Conservation (phyloP, 2,113 vertebrate species). For the Centropristis striata region DNA sequence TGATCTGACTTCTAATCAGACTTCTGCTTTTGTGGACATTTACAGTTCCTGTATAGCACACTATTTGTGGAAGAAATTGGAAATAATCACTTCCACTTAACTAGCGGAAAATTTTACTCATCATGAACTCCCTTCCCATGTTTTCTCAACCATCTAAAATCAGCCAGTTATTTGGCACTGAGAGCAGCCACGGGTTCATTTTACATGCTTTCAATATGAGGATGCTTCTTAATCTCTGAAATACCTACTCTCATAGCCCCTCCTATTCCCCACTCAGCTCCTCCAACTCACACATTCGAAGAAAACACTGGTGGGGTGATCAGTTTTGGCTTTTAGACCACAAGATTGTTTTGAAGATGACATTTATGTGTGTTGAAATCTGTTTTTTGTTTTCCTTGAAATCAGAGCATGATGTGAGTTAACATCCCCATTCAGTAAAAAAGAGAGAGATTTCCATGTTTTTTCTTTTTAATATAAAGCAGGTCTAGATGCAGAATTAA, state of each 20-base stretch:
- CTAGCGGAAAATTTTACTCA: not conserved
- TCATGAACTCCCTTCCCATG: not conserved
- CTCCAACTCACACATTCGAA: not conserved
- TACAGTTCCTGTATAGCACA: not conserved
- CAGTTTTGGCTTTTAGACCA: not conserved
- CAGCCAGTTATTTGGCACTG: conserved; percentile 27
- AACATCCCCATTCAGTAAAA: too few species aligned
- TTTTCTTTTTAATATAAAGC: too few species aligned
- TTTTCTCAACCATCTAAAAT: not conserved
- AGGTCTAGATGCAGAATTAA: too few species aligned
- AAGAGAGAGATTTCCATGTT: too few species aligned
- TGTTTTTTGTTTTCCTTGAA: not conserved
- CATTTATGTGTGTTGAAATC: conserved; percentile 4
- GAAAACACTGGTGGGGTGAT: not conserved
- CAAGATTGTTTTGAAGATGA: not conserved
- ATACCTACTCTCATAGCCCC: conserved; percentile 4
- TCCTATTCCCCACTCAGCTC: conserved; percentile 17
- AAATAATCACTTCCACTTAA: too few species aligned
- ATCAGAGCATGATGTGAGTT: not conserved
- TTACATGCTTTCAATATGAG: conserved; percentile 9
- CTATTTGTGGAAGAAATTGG: not conserved
- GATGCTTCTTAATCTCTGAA: conserved; percentile 31
- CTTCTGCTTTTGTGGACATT: not conserved
- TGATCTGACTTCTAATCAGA: not conserved
- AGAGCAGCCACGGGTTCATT: not conserved